Conservation (phyloP, 2,888 invertebrate genomes). For the Empis livida region DNA sequence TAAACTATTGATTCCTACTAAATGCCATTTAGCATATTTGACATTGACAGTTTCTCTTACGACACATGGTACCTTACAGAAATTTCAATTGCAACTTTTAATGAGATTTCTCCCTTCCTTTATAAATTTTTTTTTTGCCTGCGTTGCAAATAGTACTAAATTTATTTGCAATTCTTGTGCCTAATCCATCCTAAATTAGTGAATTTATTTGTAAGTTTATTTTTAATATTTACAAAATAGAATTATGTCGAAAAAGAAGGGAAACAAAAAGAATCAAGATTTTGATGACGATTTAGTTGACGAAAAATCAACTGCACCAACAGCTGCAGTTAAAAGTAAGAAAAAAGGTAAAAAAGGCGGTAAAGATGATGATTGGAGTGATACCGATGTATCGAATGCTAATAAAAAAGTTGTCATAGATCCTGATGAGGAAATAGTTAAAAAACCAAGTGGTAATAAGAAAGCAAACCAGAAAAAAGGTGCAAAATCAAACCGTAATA, state of each 20-base stretch:
- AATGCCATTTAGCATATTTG: too few relatives aligned
- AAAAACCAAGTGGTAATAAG: background rate
- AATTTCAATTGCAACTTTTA: too few relatives aligned
- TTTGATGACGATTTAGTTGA: constrained; percentile 41
- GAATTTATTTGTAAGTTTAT: too few relatives aligned
- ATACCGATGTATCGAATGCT: constrained; percentile 31
- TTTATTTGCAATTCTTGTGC: too few relatives aligned
- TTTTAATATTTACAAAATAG: too few relatives aligned
- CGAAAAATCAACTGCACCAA: constrained; percentile 17
- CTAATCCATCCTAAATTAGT: too few relatives aligned
- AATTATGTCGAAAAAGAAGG: constrained; percentile 46
- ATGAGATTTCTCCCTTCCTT: too few relatives aligned
- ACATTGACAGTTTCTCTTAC: too few relatives aligned
- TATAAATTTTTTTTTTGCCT: too few relatives aligned
- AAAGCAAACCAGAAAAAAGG: constrained; percentile 22
- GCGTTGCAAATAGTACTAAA: too few relatives aligned
- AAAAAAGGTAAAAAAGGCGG: constrained; percentile 28
- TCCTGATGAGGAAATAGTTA: constrained; percentile 30
- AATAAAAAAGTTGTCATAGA: constrained; percentile 10
- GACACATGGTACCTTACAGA: too few relatives aligned
- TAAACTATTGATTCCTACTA: too few relatives aligned
- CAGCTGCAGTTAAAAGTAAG: constrained; percentile 15
- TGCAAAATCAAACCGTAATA: constrained; percentile 11
- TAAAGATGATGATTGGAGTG: constrained; percentile 39
- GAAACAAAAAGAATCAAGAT: constrained; percentile 44